Evolutionary conservation across 2,888 invertebrate genomes (phyloP).

Genomic region (Dynastes tityus): DNA sequence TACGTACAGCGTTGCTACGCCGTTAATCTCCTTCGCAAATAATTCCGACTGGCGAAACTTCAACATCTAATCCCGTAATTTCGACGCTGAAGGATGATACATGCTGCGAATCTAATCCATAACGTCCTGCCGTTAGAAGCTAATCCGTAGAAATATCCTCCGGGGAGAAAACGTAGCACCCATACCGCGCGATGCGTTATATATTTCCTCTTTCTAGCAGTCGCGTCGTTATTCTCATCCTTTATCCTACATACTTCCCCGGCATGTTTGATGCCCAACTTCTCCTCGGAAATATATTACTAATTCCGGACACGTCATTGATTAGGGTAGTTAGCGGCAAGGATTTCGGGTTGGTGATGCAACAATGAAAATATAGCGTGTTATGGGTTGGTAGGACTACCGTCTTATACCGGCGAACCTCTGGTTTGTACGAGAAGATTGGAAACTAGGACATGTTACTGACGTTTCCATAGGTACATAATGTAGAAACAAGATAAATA

Average conservation of each 20-base stretch:
- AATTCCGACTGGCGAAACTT: slow-evolving; percentile 28
- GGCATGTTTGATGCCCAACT: neutral
- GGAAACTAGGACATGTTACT: too few relatives aligned
- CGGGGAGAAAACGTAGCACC: slow-evolving; percentile 14
- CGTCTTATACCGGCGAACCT: neutral
- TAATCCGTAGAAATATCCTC: slow-evolving; percentile 25
- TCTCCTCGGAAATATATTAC: slow-evolving; percentile 25
- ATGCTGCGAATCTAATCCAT: slow-evolving; percentile 34
- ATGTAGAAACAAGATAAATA: too few relatives aligned
- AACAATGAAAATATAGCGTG: slow-evolving; percentile 30
- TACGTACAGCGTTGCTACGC: neutral
- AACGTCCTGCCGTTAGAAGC: slow-evolving; percentile 20
- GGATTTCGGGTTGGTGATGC: neutral
- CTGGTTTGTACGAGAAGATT: too few relatives aligned
- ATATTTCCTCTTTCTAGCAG: slow-evolving; percentile 7
- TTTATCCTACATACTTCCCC: neutral
- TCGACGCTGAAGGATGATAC: slow-evolving; percentile 29
- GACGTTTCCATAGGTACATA: too few relatives aligned
- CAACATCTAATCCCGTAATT: slow-evolving; percentile 25
- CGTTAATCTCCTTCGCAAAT: slow-evolving; percentile 20
- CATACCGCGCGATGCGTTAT: slow-evolving; percentile 4
- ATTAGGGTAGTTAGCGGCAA: slow-evolving; percentile 28
- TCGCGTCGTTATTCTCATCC: neutral
- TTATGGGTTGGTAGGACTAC: neutral
- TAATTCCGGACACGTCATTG: slow-evolving; percentile 33